These are phyloP conservation scores for Chaetogeoica ovagalla DNA, from an alignment of 2,888 invertebrate genomes.

Conservation along the genomic window DNA sequence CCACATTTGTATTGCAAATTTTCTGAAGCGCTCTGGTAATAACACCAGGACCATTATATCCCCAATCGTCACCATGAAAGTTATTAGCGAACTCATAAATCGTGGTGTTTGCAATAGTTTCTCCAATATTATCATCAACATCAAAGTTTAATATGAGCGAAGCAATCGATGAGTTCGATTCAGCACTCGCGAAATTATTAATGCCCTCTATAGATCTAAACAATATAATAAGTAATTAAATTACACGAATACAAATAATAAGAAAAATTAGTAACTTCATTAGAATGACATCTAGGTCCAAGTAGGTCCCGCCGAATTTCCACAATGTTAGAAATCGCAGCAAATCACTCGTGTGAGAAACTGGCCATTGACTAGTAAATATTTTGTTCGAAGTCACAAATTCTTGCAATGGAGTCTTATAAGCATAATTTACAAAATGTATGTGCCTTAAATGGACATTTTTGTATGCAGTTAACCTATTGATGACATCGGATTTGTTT, in stretches of 20 bases:
- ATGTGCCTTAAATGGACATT: constrained; percentile 64
- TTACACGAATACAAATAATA: background rate
- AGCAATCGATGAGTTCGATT: constrained; percentile 66
- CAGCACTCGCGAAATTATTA: constrained; percentile 68
- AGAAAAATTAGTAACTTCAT: constrained; percentile 60
- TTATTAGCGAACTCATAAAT: constrained; percentile 58
- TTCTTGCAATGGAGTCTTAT: constrained; percentile 65
- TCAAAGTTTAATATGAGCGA: constrained; percentile 71
- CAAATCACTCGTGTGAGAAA: constrained; percentile 69
- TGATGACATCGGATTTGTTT: constrained; percentile 26
- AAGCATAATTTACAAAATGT: constrained; percentile 60
- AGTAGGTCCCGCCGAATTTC: constrained; percentile 77
- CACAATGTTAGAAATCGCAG: constrained; percentile 70
- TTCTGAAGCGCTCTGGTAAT: constrained; percentile 66
- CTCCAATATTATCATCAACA: constrained; percentile 63
- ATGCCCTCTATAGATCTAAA: constrained; percentile 64
- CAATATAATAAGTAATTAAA: constrained; percentile 21
- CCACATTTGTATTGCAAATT: constrained; percentile 15
- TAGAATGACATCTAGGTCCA: constrained; percentile 75
- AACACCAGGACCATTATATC: constrained; percentile 69
- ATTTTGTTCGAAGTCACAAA: constrained; percentile 63
- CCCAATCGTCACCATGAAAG: constrained; percentile 66
- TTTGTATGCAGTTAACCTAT: constrained; percentile 30
- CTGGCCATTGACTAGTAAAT: constrained; percentile 64
- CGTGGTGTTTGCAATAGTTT: constrained; percentile 65